Percentiles rank a stretch among this genome's conserved stretches.
These are phyloP conservation scores for Gouania willdenowi DNA, from an alignment of 2,797 vertebrate species.

Conservation along the genomic window DNA sequence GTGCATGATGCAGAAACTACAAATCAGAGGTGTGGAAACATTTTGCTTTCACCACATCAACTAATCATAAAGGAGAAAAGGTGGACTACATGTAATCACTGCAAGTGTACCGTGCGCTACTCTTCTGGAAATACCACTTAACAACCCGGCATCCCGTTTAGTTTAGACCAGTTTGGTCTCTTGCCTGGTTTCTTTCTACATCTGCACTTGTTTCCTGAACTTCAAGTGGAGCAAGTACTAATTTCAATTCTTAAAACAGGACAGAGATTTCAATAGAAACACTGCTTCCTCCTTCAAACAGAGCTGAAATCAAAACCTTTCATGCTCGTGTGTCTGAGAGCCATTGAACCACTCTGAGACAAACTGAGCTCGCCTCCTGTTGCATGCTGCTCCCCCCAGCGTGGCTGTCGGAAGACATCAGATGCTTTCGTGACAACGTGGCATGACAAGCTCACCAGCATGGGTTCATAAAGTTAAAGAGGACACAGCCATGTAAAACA, in stretches of 20 bases:
- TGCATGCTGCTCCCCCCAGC: constrained; percentile 37
- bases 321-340: constrained; percentile 4
- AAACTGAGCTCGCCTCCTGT: constrained; percentile 34
- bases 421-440: constrained; percentile 32
- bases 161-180: too few species aligned
- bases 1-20: too few species aligned
- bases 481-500: constrained; percentile 29
- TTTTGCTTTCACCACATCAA: too few species aligned
- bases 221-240: neutral
- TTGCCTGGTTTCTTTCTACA: neutral
- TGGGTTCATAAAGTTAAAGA: constrained; percentile 45
- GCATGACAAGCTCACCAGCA: constrained; percentile 59
- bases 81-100: too few species aligned
- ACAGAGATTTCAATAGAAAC: neutral
- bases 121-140: too few species aligned
- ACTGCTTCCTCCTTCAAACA: neutral
- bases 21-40: too few species aligned
- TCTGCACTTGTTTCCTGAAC: neutral
- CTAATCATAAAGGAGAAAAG: too few species aligned
- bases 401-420: constrained; percentile 55
- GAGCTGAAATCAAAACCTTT: neutral
- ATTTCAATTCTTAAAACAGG: neutral
- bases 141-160: too few species aligned
- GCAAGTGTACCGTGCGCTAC: too few species aligned
- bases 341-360: constrained; percentile 37